A percentile compares a stretch with the other conserved stretches of the same genome.
Evolutionary conservation across 2,888 invertebrate genomes (phyloP).

Genomic region (Coleophora deauratella): DNA sequence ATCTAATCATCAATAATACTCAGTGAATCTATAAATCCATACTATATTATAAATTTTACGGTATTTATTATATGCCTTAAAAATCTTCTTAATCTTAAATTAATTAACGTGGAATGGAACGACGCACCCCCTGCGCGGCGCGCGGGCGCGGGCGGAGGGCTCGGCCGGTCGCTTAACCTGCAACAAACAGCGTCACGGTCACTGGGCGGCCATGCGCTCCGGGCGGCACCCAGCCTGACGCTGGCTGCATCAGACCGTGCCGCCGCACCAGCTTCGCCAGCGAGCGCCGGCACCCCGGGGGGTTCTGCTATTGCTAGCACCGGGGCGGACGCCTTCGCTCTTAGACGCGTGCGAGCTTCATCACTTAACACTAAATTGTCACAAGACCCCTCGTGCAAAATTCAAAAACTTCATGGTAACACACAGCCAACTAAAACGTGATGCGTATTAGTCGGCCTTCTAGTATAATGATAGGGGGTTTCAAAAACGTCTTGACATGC

Average conservation of each 20-base stretch:
- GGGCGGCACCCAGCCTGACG: background rate
- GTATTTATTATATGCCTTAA: conserved; percentile 55
- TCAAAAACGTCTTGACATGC: too few species aligned
- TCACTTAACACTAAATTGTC: too few species aligned
- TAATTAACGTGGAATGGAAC: conserved; percentile 72
- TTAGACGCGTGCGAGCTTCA: too few species aligned
- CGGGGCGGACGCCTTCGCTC: too few species aligned
- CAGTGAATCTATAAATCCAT: conserved; percentile 68
- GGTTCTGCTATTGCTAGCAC: too few species aligned
- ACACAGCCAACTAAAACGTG: too few species aligned
- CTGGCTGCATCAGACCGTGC: background rate
- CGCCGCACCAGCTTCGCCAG: background rate
- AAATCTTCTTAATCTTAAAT: conserved; percentile 66
- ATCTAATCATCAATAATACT: conserved; percentile 71
- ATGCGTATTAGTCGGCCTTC: too few species aligned
- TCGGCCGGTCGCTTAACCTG: conserved; percentile 61
- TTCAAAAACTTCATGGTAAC: too few species aligned
- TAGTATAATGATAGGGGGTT: too few species aligned
- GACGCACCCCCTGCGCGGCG: conserved; percentile 63
- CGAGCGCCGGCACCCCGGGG: background rate
- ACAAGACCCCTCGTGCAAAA: too few species aligned
- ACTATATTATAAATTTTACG: conserved; percentile 66
- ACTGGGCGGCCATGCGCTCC: background rate
- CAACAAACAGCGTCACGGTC: conserved; percentile 30
- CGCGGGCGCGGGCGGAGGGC: conserved; percentile 24